Evolutionary conservation across 53 echinoderm and acorn worm genomes (phyloP).

Genomic region (Patiria pectinifera): DNA sequence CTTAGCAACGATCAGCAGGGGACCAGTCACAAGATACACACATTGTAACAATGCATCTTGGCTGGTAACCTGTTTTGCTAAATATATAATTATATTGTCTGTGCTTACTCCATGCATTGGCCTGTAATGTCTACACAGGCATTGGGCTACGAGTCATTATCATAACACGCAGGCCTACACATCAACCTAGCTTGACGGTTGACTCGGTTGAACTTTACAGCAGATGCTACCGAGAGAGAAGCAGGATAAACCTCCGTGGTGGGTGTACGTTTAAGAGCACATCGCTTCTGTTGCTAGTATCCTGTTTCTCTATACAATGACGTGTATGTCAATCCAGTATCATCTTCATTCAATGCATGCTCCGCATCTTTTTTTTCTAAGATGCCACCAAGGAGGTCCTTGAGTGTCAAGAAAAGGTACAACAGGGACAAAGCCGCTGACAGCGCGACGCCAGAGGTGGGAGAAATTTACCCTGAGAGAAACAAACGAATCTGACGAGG

Average conservation of each 20-base stretch:
- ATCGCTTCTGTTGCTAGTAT: not conserved
- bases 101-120: no score
- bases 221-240: not conserved
- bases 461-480: not conserved
- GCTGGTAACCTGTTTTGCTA: no score
- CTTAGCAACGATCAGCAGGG: no score
- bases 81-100: no score
- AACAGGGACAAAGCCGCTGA: not conserved
- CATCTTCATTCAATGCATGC: slow-evolving; percentile 16
- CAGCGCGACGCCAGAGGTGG: not conserved
- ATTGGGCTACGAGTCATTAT: not conserved
- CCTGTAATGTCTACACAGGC: not conserved
- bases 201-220: not conserved
- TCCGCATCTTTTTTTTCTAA: slow-evolving; percentile 19
- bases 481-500: no score
- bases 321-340: slow-evolving; percentile 7
- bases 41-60: no score
- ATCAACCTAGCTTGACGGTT: not conserved
- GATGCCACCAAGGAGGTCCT: not conserved
- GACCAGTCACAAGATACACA: no score
- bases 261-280: not conserved
- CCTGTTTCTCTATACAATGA: not conserved
- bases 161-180: not conserved
- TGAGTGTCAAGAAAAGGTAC: slow-evolving; percentile 8
- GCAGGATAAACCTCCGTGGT: not conserved